Evolutionary conservation across 2,113 vertebrate genomes (phyloP), one percentile per base, ranked within the genome.

Genomic region (Halcyon senegalensis): DNA sequence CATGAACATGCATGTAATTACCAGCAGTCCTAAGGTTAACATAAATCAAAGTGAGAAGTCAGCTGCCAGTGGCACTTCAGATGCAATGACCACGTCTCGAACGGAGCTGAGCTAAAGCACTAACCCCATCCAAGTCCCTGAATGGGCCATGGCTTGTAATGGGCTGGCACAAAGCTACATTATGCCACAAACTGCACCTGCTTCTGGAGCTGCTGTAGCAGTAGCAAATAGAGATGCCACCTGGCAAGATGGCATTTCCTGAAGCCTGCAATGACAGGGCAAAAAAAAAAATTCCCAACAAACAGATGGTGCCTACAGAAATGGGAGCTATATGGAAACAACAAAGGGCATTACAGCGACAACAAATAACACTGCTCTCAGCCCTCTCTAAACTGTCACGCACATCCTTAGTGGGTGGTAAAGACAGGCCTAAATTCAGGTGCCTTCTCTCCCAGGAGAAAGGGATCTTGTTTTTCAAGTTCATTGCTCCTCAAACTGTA

Each of bases 181-280:
- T 97, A 94, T 97, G 74, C 93, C 91, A 59, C 74, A 70, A 37
- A 80, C 74, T 96, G 96, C 96, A 97, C 96, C 96, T 97, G 96
- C 96, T 91, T 94, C 89, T 95, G 59, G 74, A 91, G 92, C 77
- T 93, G 80, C 93, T 56, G 76, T 55, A 88, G 84, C 92, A 89
- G 76, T 31, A 87, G 92, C 90, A 93, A 90, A 96, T 5, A 96
- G 94, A 73, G 92, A 86, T 96, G 96, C 94, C 96, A 97, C 96
- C 96, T 96, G 96, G 96, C 96, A 96, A 94, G 93, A 94, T 91
- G 96, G 94, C 95, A 96, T 96, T 96, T 97, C 96, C 95, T 96
- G 94, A 96, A 92, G 93, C 77, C 89, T 87, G 84, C 70, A 82
- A 62, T 77, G 80, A 89, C 1, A 1, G 50, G 62, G 80, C 14